phyloP scores from a whole-genome alignment of 2,888 invertebrate genomes.

The Crepidodera aurea region DNA sequence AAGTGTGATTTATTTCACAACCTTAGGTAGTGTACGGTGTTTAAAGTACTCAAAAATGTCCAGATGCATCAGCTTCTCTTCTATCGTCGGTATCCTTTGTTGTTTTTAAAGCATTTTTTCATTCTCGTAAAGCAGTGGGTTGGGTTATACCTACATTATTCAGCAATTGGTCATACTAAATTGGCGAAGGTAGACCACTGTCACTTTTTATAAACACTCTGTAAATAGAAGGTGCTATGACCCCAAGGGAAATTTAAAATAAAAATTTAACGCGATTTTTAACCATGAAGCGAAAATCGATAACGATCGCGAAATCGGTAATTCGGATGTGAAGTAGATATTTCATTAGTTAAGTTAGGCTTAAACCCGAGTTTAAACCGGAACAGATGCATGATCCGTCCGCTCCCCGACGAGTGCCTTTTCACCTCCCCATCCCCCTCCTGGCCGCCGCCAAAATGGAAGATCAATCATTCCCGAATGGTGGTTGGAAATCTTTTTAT shows the following conservation, averaged over 20 bases:
- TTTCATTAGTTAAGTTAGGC: constrained; percentile 14
- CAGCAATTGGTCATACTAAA: no score
- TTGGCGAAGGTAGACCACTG: no score
- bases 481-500: constrained; percentile 45
- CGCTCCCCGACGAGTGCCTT: background rate
- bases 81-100: no score
- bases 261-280: constrained; percentile 8
- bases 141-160: no score
- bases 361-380: constrained; percentile 22
- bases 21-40: no score
- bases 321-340: constrained; percentile 19
- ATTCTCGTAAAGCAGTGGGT: no score
- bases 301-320: constrained; percentile 9
- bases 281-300: background rate
- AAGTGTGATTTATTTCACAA: no score
- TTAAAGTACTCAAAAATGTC: no score
- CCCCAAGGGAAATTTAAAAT: background rate
- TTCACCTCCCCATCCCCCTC: background rate
- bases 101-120: no score
- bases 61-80: no score
- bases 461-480: constrained; percentile 46
- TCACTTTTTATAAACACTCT: no score
- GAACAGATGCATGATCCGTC: constrained; percentile 17
- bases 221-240: background rate
- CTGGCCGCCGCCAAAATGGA: constrained; percentile 10